Percentiles rank a stretch among this genome's conserved stretches.
Conservation (phyloP, 2,113 vertebrate species). For the Procavia capensis region DNA sequence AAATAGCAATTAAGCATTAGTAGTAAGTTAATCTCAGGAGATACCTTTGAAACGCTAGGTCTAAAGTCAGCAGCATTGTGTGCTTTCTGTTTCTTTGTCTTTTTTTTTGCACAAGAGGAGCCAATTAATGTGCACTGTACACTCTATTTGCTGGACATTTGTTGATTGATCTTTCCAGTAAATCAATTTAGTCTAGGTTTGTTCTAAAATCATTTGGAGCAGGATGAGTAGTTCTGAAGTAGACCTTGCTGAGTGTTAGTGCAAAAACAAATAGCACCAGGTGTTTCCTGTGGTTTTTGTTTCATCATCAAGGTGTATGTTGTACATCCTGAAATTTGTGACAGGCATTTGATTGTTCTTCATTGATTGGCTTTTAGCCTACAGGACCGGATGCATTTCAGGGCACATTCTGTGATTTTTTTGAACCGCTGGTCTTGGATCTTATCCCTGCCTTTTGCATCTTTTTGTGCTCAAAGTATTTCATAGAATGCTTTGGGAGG, state of each 20-base stretch:
- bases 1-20: slow-evolving; percentile 30
- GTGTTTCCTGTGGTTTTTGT: slow-evolving; percentile 29
- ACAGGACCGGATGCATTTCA: neutral
- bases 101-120: neutral
- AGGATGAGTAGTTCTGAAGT: slow-evolving; percentile 11
- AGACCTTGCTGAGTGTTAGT: slow-evolving; percentile 4
- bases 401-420: slow-evolving; percentile 4
- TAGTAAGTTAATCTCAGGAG: neutral
- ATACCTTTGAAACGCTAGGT: neutral
- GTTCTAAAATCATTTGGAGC: neutral
- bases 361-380: neutral
- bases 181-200: slow-evolving; percentile 34
- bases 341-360: neutral
- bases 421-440: neutral
- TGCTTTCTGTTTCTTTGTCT: neutral
- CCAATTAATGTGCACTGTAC: neutral
- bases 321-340: neutral
- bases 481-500: neutral
- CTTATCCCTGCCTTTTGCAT: neutral
- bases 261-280: neutral
- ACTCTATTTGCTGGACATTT: neutral
- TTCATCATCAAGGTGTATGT: neutral
- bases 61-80: neutral
- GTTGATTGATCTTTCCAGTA: slow-evolving; percentile 29
- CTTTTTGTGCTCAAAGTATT: slow-evolving; percentile 1